phyloP scores from a whole-genome alignment of 2,888 invertebrate species.

The Hesperia comma region DNA sequence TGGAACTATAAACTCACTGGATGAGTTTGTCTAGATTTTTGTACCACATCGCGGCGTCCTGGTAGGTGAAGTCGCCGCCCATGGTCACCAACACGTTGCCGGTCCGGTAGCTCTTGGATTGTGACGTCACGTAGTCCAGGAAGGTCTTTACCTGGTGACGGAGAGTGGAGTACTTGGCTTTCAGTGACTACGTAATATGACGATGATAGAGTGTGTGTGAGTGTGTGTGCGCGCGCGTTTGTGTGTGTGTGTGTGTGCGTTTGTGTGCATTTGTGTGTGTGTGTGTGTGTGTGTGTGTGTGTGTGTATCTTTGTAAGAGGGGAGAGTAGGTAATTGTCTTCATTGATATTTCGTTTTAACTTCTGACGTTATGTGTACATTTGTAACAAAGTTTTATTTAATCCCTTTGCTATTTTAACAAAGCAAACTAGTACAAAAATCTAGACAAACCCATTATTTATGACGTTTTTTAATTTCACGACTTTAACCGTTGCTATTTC shows the following conservation, averaged over 20 bases:
- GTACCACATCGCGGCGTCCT: slow-evolving; percentile 91
- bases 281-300: background rate
- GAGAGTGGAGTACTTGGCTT: background rate
- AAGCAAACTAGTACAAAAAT: slow-evolving; percentile 26
- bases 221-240: no score
- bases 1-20: slow-evolving; percentile 72
- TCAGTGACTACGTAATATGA: no score
- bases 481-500: background rate
- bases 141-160: slow-evolving; percentile 68
- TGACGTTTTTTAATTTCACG: no score
- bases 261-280: no score
- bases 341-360: no score
- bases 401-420: no score
- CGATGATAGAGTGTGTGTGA: no score
- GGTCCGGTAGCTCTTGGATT: slow-evolving; percentile 85
- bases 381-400: no score
- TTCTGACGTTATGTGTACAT: no score
- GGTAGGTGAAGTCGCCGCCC: slow-evolving; percentile 96
- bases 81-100: slow-evolving; percentile 93
- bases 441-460: background rate
- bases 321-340: no score
- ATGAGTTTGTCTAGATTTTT: slow-evolving; percentile 94
- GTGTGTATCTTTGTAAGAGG: background rate
- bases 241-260: no score
- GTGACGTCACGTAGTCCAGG: slow-evolving; percentile 79